A percentile compares a stretch with the other conserved stretches of the same genome.
These are phyloP conservation scores for Coelinius sp. DNA, from an alignment of 2,888 invertebrate genomes.

Conservation along the genomic window DNA sequence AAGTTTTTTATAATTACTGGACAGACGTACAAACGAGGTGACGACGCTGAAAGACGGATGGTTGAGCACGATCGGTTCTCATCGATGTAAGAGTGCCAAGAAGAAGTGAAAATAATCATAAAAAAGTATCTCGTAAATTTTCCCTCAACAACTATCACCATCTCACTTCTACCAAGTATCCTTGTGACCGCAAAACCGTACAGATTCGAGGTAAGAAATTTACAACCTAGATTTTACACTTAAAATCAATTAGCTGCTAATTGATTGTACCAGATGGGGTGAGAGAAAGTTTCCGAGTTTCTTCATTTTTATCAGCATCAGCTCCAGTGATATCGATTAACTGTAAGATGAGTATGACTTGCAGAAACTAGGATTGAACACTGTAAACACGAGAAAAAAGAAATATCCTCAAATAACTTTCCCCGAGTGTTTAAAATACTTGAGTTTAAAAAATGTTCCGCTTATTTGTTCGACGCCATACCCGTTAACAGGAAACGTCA, in stretches of 20 bases:
- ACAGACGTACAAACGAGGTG: background rate
- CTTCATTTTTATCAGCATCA: constrained; percentile 2
- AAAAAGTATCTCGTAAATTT: constrained; percentile 56
- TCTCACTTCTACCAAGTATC: constrained; percentile 24
- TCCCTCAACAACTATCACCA: constrained; percentile 58
- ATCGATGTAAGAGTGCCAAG: constrained; percentile 49
- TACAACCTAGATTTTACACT: constrained; percentile 61
- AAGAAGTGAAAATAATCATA: constrained; percentile 38
- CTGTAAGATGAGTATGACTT: constrained; percentile 3
- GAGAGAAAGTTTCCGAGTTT: background rate
- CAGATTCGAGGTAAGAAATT: constrained; percentile 37
- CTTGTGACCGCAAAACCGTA: constrained; percentile 18
- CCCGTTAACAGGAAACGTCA: constrained; percentile 10
- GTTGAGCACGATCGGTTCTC: constrained; percentile 53
- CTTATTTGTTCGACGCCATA: background rate
- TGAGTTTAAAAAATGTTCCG: background rate
- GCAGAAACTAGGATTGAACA: background rate
- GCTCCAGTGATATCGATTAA: constrained; percentile 11
- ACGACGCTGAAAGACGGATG: constrained; percentile 50
- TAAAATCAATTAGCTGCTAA: constrained; percentile 64
- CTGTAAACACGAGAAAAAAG: background rate
- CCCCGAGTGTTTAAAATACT: background rate
- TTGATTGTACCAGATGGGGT: constrained; percentile 46
- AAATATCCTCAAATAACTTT: background rate
- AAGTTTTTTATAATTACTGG: background rate